Conservation (phyloP, 2,888 invertebrate genomes). For the Thymelicus sylvestris region DNA sequence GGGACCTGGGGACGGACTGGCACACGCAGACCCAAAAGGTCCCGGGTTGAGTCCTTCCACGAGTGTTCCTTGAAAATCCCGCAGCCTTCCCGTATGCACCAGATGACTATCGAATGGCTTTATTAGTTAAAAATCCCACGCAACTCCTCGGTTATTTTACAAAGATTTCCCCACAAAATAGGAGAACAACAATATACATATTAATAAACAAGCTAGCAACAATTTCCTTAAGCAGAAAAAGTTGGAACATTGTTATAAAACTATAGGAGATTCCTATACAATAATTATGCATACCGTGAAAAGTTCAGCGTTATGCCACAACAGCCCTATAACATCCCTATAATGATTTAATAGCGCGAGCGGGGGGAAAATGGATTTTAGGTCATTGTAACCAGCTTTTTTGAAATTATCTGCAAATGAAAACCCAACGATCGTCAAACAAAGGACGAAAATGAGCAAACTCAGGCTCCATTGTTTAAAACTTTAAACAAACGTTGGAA, state of each 20-base stretch:
- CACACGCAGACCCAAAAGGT: no score
- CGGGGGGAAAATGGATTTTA: background rate
- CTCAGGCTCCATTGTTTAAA: conserved; percentile 5
- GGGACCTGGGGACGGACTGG: no score
- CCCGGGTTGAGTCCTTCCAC: no score
- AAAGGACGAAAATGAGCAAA: conserved; percentile 8
- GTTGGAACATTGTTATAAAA: background rate
- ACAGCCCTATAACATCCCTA: conserved; percentile 1
- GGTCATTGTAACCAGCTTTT: conserved; percentile 14
- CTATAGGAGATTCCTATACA: background rate
- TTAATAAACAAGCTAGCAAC: background rate
- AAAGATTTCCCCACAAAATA: no score
- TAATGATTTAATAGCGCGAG: conserved; percentile 13
- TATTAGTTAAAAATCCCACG: no score
- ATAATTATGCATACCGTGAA: background rate
- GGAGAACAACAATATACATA: no score
- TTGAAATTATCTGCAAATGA: conserved; percentile 2
- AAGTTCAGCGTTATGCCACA: conserved; percentile 1
- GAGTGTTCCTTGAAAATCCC: no score
- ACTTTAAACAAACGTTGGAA: background rate
- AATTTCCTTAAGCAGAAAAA: background rate
- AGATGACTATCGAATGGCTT: no score
- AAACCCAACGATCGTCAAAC: conserved; percentile 3
- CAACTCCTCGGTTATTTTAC: no score
- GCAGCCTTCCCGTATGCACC: no score